phyloP scores from a whole-genome alignment of 2,797 vertebrate species.

The Spea hammondii region DNA sequence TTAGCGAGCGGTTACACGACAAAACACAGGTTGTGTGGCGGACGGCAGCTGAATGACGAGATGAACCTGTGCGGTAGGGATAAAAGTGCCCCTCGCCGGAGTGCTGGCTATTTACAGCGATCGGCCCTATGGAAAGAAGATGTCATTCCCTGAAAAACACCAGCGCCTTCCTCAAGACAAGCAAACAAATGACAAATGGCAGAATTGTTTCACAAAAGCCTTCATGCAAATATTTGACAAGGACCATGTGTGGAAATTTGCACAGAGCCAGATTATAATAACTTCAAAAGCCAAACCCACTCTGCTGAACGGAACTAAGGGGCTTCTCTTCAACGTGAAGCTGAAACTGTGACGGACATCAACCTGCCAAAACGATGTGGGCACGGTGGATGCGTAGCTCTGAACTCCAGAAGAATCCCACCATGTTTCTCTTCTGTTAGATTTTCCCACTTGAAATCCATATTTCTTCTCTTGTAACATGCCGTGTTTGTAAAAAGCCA shows the following conservation, averaged over 20 bases:
- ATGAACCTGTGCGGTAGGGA: slow-evolving; percentile 4
- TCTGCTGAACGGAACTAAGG: neutral
- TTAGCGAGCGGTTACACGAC: neutral
- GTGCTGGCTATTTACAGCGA: slow-evolving; percentile 47
- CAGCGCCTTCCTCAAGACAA: slow-evolving; percentile 74
- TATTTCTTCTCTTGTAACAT: too few relatives aligned
- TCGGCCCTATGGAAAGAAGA: slow-evolving; percentile 64
- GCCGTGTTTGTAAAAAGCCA: too few relatives aligned
- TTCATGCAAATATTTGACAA: slow-evolving; percentile 58
- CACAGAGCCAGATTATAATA: neutral
- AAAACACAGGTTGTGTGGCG: neutral
- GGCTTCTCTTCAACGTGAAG: neutral
- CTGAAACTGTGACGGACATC: neutral
- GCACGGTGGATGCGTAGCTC: too few relatives aligned
- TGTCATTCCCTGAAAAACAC: slow-evolving; percentile 61
- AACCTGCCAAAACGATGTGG: neutral
- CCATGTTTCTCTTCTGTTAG: too few relatives aligned
- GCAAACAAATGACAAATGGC: slow-evolving; percentile 71
- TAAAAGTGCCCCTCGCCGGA: neutral
- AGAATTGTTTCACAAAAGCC: slow-evolving; percentile 63
- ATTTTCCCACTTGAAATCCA: too few relatives aligned
- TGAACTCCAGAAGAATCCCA: too few relatives aligned
- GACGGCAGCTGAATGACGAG: slow-evolving; percentile 10
- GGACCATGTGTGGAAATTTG: slow-evolving; percentile 68
- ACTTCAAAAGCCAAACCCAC: neutral